Evolutionary conservation across 2,113 vertebrate species (phyloP).

Genomic region (Notechis scutatus): DNA sequence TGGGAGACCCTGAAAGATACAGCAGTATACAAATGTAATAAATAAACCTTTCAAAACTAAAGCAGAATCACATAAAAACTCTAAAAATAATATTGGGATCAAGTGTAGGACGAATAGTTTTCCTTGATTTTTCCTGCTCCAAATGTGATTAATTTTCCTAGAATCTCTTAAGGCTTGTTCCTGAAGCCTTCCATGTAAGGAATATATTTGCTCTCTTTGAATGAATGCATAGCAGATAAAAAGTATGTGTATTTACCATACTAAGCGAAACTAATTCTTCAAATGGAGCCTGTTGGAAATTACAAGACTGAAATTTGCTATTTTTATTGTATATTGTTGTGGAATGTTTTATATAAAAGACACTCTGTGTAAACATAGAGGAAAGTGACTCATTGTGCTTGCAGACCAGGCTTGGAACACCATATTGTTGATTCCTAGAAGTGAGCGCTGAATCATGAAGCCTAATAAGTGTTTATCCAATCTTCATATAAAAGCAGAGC

Average conservation of each 20-base stretch:
- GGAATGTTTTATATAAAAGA: conserved; percentile 1
- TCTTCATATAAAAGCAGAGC: not conserved
- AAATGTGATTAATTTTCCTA: not conserved
- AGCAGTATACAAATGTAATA: not conserved
- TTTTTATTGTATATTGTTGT: not conserved
- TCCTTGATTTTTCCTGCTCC: not conserved
- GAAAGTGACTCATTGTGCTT: not conserved
- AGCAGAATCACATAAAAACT: not conserved
- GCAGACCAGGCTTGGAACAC: not conserved
- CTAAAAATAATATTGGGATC: not conserved
- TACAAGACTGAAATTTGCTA: not conserved
- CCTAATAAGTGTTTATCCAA: conserved; percentile 3
- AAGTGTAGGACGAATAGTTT: not conserved
- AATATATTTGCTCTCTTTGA: not conserved
- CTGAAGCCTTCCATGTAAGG: not conserved
- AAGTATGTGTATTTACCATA: not conserved
- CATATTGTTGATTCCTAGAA: not conserved
- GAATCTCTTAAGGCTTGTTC: not conserved
- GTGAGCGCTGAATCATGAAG: conserved; percentile 2
- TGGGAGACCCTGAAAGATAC: not conserved
- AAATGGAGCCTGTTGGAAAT: not conserved
- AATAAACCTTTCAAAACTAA: not conserved
- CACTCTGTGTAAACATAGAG: not conserved
- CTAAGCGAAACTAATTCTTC: not conserved
- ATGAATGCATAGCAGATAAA: not conserved